phyloP scores from a whole-genome alignment of 1,140 invertebrate genomes.

The Sitobion miscanthi region DNA sequence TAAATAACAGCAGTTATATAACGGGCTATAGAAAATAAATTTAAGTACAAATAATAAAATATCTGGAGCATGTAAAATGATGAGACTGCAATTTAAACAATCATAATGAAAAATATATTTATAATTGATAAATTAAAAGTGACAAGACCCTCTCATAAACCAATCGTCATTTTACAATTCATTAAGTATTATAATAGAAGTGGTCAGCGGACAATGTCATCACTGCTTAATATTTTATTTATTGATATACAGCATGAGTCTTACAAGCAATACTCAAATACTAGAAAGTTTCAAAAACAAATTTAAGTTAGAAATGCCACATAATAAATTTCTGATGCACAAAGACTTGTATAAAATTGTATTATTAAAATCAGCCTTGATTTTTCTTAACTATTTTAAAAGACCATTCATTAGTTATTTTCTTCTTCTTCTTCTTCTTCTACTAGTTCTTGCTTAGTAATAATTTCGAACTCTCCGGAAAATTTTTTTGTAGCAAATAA shows the following conservation, averaged over 20 bases:
- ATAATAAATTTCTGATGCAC: neutral
- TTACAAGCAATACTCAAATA: neutral
- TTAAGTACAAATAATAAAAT: neutral
- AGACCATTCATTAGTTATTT: neutral
- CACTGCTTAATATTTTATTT: no score
- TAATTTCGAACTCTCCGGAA: neutral
- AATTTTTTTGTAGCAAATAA: slow-evolving; percentile 42
- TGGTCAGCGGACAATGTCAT: no score
- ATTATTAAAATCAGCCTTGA: neutral
- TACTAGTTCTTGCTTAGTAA: neutral
- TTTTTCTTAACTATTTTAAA: neutral
- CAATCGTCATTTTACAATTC: neutral
- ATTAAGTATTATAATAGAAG: neutral
- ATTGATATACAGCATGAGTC: neutral
- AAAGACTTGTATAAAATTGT: neutral
- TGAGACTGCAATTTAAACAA: neutral
- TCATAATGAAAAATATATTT: neutral
- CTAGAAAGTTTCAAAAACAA: neutral
- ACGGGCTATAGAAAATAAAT: neutral
- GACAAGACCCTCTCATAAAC: neutral
- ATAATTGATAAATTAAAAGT: neutral
- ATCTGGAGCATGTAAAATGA: neutral
- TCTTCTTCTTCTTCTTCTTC: neutral
- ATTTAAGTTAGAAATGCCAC: neutral
- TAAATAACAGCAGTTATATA: neutral